phyloP scores from a whole-genome alignment of 2,888 invertebrate species.

The Meloe dianella region DNA sequence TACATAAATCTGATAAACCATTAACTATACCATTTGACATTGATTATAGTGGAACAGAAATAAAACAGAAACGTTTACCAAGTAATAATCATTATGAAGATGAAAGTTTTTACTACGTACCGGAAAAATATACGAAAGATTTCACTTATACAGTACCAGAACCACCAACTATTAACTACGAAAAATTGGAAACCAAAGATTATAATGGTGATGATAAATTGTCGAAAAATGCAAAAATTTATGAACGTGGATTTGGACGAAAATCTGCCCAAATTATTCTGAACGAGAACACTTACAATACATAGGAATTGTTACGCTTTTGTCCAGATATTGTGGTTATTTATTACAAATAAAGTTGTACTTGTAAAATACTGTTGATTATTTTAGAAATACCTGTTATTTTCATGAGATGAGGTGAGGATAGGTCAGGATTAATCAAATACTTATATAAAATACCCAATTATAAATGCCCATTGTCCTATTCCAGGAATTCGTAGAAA shows the following conservation, averaged over 20 bases:
- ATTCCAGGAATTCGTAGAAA: not conserved
- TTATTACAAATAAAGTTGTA: not conserved
- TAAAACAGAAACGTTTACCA: constrained; percentile 34
- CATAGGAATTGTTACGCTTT: not conserved
- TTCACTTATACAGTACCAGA: constrained; percentile 39
- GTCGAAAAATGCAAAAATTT: constrained; percentile 48
- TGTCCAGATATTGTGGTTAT: not conserved
- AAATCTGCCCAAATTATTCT: constrained; percentile 30
- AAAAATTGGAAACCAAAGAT: constrained; percentile 40
- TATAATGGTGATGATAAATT: constrained; percentile 46
- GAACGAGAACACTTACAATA: not conserved
- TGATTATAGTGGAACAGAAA: constrained; percentile 49
- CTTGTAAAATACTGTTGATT: not conserved
- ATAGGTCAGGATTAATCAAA: too few species aligned
- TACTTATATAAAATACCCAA: not conserved
- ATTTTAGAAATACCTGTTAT: not conserved
- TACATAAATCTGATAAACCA: constrained; percentile 49
- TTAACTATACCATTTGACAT: constrained; percentile 52
- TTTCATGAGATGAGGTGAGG: too few species aligned
- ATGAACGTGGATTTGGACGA: constrained; percentile 40
- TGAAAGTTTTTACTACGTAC: constrained; percentile 35
- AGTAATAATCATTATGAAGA: constrained; percentile 21
- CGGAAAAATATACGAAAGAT: constrained; percentile 45
- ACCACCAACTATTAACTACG: constrained; percentile 35
- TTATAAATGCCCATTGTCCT: not conserved